Percentiles rank a stretch among this genome's conserved stretches.
These are phyloP conservation scores for Lathamus discolor DNA, from an alignment of 2,113 vertebrate species.

Conservation along the genomic window DNA sequence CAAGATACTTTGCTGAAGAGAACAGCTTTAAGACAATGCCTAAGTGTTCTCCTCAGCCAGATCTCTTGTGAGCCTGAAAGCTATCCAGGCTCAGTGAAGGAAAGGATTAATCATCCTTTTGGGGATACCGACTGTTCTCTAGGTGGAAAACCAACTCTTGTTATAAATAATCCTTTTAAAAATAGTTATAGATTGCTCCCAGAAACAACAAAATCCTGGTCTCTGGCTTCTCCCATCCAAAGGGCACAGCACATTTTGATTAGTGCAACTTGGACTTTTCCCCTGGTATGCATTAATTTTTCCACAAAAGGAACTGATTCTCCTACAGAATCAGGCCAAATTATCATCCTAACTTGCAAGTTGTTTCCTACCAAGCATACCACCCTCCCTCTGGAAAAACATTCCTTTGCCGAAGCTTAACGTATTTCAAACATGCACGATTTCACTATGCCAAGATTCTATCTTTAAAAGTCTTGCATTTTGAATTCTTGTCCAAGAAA, in stretches of 20 bases:
- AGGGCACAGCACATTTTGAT: neutral
- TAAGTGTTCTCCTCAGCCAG: constrained; percentile 14
- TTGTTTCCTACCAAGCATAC: neutral
- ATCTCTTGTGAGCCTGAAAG: constrained; percentile 37
- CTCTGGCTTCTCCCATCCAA: neutral
- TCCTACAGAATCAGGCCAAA: neutral
- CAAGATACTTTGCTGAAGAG: constrained; percentile 16
- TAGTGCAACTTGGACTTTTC: neutral
- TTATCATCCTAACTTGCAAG: neutral
- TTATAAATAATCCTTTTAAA: constrained; percentile 32
- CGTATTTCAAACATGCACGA: neutral
- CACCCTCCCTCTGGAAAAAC: neutral
- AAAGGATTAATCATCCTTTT: constrained; percentile 53
- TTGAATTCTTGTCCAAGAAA: neutral
- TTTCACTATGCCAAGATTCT: neutral
- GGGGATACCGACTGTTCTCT: neutral
- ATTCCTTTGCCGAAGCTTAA: neutral
- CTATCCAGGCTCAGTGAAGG: neutral
- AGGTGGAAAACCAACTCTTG: constrained; percentile 17
- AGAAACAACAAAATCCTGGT: neutral
- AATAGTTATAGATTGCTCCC: constrained; percentile 28
- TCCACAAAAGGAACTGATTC: neutral
- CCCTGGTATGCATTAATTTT: neutral
- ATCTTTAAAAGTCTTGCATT: neutral
- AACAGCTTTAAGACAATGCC: constrained; percentile 24